phyloP scores from a whole-genome alignment of 2,888 invertebrate species.

The Lucinisca nassula region DNA sequence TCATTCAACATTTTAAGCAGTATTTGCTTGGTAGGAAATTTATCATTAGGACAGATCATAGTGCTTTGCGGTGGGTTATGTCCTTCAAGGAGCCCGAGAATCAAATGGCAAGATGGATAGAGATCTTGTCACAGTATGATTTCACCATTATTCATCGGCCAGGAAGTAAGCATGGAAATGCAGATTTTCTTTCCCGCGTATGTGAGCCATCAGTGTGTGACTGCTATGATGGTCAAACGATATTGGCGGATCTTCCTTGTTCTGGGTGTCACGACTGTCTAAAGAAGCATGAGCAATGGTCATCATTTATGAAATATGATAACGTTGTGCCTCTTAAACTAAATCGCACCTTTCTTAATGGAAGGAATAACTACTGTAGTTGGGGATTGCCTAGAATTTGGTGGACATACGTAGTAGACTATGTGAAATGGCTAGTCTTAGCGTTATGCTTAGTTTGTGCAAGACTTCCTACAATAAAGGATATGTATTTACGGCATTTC shows the following conservation, averaged over 20 bases:
- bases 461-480: not conserved
- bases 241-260: conserved; percentile 45
- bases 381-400: too few relatives aligned
- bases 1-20: conserved; percentile 67
- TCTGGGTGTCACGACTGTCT: conserved; percentile 37
- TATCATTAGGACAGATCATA: conserved; percentile 65
- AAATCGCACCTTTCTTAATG: not conserved
- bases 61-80: conserved; percentile 64
- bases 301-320: conserved; percentile 39
- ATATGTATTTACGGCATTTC: too few relatives aligned
- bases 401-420: not conserved
- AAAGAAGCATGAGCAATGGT: conserved; percentile 50
- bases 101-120: conserved; percentile 59
- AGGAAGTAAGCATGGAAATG: conserved; percentile 49
- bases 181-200: conserved; percentile 41
- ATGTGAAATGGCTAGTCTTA: not conserved
- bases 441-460: not conserved
- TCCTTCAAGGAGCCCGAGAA: conserved; percentile 58
- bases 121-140: conserved; percentile 62
- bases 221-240: conserved; percentile 43
- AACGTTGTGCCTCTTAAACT: conserved; percentile 28
- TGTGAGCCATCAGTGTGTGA: conserved; percentile 49
- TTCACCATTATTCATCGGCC: conserved; percentile 51
- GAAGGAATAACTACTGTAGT: too few relatives aligned
- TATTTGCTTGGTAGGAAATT: conserved; percentile 41